Evolutionary conservation across 2,113 vertebrate species (phyloP).

Genomic region (Halcyon senegalensis): DNA sequence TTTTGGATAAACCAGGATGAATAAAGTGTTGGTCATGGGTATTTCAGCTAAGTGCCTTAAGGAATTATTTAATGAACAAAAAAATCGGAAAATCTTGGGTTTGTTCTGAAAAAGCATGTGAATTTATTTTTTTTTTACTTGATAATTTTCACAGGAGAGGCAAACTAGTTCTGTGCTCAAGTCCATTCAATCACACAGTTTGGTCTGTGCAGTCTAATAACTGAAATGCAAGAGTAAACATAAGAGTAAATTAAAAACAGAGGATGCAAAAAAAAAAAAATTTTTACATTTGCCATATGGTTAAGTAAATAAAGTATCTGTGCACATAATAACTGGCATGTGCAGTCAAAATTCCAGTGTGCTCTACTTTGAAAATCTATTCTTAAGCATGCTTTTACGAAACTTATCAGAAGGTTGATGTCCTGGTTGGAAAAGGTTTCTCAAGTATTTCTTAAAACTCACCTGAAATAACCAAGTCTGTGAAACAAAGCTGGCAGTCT

Average conservation of each 20-base stretch:
- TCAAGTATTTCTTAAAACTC: not conserved
- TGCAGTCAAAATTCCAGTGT: not conserved
- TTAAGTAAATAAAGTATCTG: not conserved
- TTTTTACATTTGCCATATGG: not conserved
- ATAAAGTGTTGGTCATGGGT: not conserved
- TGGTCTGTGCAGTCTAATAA: not conserved
- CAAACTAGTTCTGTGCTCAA: not conserved
- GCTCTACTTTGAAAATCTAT: not conserved
- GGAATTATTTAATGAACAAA: not conserved
- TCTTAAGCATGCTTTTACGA: not conserved
- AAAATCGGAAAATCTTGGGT: not conserved
- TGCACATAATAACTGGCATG: not conserved
- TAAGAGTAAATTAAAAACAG: not conserved
- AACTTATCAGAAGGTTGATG: not conserved
- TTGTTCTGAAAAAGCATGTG: not conserved
- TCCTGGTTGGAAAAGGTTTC: not conserved
- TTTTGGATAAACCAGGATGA: not conserved
- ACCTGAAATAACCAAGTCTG: not conserved
- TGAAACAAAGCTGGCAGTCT: not conserved
- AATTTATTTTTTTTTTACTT: not conserved
- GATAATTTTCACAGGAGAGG: not conserved
- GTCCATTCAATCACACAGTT: not conserved
- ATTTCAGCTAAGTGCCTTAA: not conserved
- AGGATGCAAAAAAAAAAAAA: not conserved
- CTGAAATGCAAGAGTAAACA: not conserved